Evolutionary conservation across 2,113 vertebrate species (phyloP).

Genomic region (Scomber scombrus): DNA sequence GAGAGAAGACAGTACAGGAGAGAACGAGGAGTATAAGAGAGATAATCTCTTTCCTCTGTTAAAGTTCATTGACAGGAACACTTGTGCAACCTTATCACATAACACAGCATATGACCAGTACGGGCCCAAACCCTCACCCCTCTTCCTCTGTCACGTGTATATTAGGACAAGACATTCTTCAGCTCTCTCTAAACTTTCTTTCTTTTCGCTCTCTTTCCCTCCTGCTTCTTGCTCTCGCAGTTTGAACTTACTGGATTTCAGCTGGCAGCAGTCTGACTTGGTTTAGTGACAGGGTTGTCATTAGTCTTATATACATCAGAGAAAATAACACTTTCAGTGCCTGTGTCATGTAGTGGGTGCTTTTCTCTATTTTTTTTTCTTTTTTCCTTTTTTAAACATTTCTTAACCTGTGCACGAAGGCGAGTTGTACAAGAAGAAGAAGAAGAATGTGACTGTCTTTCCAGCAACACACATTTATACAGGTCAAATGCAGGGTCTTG

Average conservation of each 20-base stretch:
- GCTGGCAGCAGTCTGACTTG: constrained; percentile 39
- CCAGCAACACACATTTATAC: constrained; percentile 56
- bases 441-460: constrained; percentile 22
- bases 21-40: constrained; percentile 6
- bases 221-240: constrained; percentile 1
- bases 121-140: constrained; percentile 29
- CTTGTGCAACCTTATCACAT: constrained; percentile 70
- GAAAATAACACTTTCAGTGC: constrained; percentile 68
- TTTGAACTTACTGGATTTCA: constrained; percentile 1
- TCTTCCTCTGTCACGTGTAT: constrained; percentile 54
- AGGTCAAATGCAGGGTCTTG: constrained; percentile 50
- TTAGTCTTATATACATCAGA: constrained; percentile 55
- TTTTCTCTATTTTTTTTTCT: constrained; percentile 15
- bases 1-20: constrained; percentile 6
- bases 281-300: constrained; percentile 74
- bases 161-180: constrained; percentile 36
- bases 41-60: constrained; percentile 29
- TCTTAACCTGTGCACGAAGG: constrained; percentile 9
- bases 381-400: background rate
- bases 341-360: constrained; percentile 40
- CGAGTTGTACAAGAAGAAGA: constrained; percentile 17
- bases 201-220: background rate
- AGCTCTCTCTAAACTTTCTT: constrained; percentile 13
- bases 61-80: constrained; percentile 67
- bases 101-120: constrained; percentile 68